These are phyloP conservation scores for Thymallus thymallus DNA, from an alignment of 2,113 vertebrate genomes.

Conservation along the genomic window DNA sequence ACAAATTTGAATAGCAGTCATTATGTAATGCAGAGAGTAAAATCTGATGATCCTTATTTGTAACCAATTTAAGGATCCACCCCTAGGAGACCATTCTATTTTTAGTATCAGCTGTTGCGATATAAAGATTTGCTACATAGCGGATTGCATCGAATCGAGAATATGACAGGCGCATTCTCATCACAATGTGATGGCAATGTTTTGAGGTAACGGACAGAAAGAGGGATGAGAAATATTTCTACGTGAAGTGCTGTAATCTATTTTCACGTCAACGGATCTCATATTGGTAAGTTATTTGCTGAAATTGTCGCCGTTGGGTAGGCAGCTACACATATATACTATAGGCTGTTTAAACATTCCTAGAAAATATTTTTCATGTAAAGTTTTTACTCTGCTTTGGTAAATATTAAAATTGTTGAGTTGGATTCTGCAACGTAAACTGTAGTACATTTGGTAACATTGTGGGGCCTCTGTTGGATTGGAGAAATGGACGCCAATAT, in stretches of 20 bases:
- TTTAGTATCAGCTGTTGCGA: conserved; percentile 77
- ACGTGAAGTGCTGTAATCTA: conserved; percentile 35
- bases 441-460: background rate
- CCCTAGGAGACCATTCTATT: conserved; percentile 67
- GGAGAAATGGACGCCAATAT: background rate
- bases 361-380: background rate
- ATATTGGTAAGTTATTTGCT: conserved; percentile 52
- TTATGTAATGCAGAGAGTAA: background rate
- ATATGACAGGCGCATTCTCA: conserved; percentile 49
- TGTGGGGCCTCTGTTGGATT: conserved; percentile 1
- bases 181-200: conserved; percentile 50
- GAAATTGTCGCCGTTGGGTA: background rate
- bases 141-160: conserved; percentile 59
- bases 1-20: rapidly evolving
- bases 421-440: background rate
- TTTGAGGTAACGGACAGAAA: conserved; percentile 27
- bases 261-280: conserved; percentile 26
- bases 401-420: background rate
- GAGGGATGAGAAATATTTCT: conserved; percentile 47
- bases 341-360: background rate
- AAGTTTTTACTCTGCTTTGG: background rate
- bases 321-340: background rate
- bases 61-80: background rate
- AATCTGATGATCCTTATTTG: background rate
- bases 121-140: conserved; percentile 71